phyloP scores from a whole-genome alignment of 2,113 vertebrate species.

The Nothocercus julius region DNA sequence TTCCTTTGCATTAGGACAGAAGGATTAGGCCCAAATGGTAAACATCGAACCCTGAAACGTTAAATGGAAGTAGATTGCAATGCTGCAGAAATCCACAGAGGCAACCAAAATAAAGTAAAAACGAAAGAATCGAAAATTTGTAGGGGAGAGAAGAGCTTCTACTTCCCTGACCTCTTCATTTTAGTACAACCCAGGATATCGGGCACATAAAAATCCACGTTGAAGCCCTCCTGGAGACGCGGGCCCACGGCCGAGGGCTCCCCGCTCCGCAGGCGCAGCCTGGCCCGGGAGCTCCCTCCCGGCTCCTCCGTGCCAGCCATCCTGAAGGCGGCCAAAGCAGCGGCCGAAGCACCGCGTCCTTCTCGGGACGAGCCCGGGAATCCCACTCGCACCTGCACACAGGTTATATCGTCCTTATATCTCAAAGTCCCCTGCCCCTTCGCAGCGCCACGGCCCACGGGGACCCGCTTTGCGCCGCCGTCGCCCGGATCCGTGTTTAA shows the following conservation, averaged over 20 bases:
- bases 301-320: not conserved
- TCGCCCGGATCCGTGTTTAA: not conserved
- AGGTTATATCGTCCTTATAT: not conserved
- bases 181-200: not conserved
- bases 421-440: not conserved
- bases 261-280: not conserved
- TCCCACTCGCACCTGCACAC: not conserved
- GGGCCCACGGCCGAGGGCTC: not conserved
- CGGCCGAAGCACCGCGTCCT: not conserved
- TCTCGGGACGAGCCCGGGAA: not conserved
- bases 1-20: not conserved
- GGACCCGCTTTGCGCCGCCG: not conserved
- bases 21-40: not conserved
- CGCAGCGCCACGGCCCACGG: not conserved
- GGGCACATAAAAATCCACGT: not conserved
- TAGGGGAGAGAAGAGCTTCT: not conserved
- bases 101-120: not conserved
- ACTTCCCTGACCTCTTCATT: not conserved
- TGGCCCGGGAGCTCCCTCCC: no score
- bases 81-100: not conserved
- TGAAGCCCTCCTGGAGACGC: not conserved
- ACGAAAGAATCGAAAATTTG: not conserved
- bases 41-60: not conserved
- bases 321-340: not conserved
- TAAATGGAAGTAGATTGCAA: not conserved